Evolutionary conservation across 1,140 invertebrate genomes (phyloP).

Genomic region (Gonatopus flavifemur): DNA sequence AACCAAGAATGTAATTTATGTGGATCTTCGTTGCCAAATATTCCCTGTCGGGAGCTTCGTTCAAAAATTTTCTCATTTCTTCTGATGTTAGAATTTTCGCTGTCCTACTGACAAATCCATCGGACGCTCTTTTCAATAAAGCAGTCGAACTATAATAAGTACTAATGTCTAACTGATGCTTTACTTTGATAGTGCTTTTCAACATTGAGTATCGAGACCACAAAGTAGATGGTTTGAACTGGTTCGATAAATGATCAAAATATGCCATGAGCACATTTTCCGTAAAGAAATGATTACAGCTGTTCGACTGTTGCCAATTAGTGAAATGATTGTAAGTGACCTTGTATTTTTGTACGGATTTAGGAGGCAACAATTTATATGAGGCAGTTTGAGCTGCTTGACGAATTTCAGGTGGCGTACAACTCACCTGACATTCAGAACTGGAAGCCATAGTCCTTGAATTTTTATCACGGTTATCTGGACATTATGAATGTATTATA

Average conservation of each 20-base stretch:
- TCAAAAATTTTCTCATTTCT: not conserved
- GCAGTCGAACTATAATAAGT: not conserved
- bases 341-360: slow-evolving; percentile 13
- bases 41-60: not conserved
- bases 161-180: slow-evolving; percentile 6
- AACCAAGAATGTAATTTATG: not conserved
- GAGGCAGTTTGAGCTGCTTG: not conserved
- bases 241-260: slow-evolving; percentile 28
- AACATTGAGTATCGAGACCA: slow-evolving; percentile 35
- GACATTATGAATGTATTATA: too few species aligned
- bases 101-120: not conserved
- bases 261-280: slow-evolving; percentile 33
- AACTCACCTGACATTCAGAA: too few species aligned
- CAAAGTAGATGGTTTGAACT: slow-evolving; percentile 27
- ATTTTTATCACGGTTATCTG: too few species aligned
- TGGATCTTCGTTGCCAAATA: not conserved
- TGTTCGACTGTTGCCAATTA: slow-evolving; percentile 12
- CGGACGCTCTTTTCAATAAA: not conserved
- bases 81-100: not conserved
- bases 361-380: slow-evolving; percentile 10
- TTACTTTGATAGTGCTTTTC: not conserved
- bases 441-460: too few species aligned
- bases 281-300: slow-evolving; percentile 23
- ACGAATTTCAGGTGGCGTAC: too few species aligned
- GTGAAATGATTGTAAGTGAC: slow-evolving; percentile 11